Evolutionary conservation across 2,113 vertebrate genomes (phyloP), one percentile per base, ranked within the genome.

Genomic region (Gadus macrocephalus): DNA sequence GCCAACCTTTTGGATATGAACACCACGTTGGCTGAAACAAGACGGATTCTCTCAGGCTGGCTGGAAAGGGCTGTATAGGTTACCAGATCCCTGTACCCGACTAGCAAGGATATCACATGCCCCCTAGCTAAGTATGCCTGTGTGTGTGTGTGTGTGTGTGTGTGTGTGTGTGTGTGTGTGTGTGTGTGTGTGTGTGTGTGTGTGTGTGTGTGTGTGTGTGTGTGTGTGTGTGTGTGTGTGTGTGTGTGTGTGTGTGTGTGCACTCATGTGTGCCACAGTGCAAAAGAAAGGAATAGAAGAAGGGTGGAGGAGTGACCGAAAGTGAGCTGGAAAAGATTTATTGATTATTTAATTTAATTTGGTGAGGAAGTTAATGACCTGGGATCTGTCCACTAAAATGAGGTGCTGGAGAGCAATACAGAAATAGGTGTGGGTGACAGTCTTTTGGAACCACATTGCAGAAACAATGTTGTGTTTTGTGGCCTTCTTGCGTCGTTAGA

Each of bases 21-120:
- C 74, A 73, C 68, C 58, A 65, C 72, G 68, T 71, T 72, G 76
- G 76, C 77, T 27, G 9, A 16, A 19, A 15, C n/a, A 15, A 70
- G 71, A 67, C 79, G 68, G 31, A 25, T 31, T 35, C 59, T 17
- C 66, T n/a, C 16, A 42, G 28, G 55, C 59, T 61, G 68, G 61
- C 59, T 17, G 14, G 20, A 42, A 63, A 20, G 42, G 68, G 61
- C 59, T 17, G 14, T 28, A 42, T 66, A 20, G 42, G 42, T 49
- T 49, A 49, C 38, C 15, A 66, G 49, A 17, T 64, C 53, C 68
- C 38, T 17, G 31, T 19, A 19, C 35, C 62, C 67, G 11, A 15
- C n/a, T 61, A 71, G 75, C 74, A 25, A 68, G 66, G 59, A 79
- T 61, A 78, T 80, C 73, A 80, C 62, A 56, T 68, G 49, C 59